Evolutionary conservation across 2,797 vertebrate species (phyloP), one percentile per base, ranked within the genome.

Genomic region (Helicolenus hilgendorfi): DNA sequence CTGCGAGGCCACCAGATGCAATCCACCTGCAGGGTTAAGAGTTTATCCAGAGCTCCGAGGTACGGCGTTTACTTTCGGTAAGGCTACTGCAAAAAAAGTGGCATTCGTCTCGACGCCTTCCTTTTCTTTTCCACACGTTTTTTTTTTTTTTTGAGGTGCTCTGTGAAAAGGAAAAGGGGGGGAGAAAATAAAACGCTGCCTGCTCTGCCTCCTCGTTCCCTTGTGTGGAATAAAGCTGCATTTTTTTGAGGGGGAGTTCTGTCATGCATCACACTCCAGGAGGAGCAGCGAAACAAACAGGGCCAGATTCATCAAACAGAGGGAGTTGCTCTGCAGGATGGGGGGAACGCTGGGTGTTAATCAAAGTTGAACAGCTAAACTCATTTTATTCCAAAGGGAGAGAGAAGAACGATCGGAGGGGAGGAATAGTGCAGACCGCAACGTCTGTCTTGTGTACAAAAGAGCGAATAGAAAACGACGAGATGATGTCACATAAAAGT

Each of bases 221-320:
- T 59, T 11, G 38, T 75, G 59, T 76, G 69, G 75, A 93, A 86
- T 91, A 92, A 94, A 92, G 87, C 72, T 85, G 79, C 79, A 81
- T 92, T 94, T 53, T 33, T 53, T 92, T 83, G 85, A 77, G 85
- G 72, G 77, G 79, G 78, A 72, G 84, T 20, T 56, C 59, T 91
- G 84, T 89, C 87, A 91, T 92, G 86, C 89, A 91, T 94, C 91
- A 90, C 83, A 77, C 83, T 74, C 65, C 77, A 60, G 89, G 81
- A 90, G 86, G 82, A 92, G 88, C 72, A 62, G 64, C 62, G 84
- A 89, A 90, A 90, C 85, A 89, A 95, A 92, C 87, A 85, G 78
- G 88, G 71, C 77, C 81, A 91, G 91, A 94, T 94, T 91, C 80
- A 89, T 93, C 91, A 95, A 91, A 89, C 85, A 76, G 86, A 71